Percentiles rank a stretch among this genome's conserved stretches.
These are phyloP conservation scores for Ammodytes marinus DNA, from an alignment of 2,113 vertebrate genomes.

Conservation along the genomic window DNA sequence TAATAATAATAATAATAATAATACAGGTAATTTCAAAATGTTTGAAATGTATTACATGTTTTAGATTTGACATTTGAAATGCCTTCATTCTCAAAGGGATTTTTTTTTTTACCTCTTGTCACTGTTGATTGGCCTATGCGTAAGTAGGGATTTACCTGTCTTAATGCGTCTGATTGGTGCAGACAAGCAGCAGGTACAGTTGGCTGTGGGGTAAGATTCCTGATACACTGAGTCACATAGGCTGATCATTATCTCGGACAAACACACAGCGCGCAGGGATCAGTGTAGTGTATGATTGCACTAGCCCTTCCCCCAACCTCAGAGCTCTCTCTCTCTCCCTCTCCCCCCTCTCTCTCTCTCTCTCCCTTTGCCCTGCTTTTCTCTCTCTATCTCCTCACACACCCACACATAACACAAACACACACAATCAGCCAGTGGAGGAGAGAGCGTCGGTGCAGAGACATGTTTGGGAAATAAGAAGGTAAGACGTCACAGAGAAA, in stretches of 20 bases:
- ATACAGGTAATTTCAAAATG: no score
- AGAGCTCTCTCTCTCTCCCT: conserved; percentile 35
- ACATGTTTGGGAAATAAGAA: conserved; percentile 6
- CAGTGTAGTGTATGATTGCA: conserved; percentile 71
- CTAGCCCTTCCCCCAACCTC: conserved; percentile 67
- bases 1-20: no score
- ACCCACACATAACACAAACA: conserved; percentile 34
- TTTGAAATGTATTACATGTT: no score
- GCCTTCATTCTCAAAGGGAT: no score
- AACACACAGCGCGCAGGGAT: conserved; percentile 48
- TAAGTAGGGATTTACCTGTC: conserved; percentile 9
- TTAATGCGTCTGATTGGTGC: conserved; percentile 47
- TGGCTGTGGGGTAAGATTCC: conserved; percentile 77
- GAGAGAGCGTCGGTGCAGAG: conserved; percentile 35
- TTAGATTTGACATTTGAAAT: no score
- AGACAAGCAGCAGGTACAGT: conserved; percentile 77
- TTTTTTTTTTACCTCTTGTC: conserved; percentile 19
- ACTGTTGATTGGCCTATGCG: background rate
- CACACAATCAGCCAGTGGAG: conserved; percentile 44
- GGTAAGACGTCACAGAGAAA: conserved; percentile 50
- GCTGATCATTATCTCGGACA: conserved; percentile 71
- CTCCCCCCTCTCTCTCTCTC: conserved; percentile 26
- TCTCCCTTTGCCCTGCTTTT: conserved; percentile 28
- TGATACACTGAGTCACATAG: conserved; percentile 80
- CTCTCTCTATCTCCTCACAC: conserved; percentile 23